Evolutionary conservation across 2,797 vertebrate species (phyloP), one percentile per base, ranked within the genome.

Genomic region (Stomatorhinus walkeri): DNA sequence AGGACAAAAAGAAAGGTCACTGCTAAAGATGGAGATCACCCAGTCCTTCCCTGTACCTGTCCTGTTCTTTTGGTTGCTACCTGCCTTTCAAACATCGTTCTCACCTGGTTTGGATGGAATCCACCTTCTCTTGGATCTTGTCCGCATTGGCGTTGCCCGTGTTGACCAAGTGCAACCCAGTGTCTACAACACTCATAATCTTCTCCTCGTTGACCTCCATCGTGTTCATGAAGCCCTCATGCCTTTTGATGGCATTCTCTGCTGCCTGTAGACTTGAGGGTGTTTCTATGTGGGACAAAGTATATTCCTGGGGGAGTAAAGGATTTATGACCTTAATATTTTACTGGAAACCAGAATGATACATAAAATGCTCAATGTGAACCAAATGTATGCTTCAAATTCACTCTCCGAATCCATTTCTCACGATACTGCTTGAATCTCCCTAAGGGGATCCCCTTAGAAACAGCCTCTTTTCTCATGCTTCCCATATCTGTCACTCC

Each of bases 131-230:
- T 88, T 96, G 95, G 94, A 98, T 97, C 94, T 98, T 99, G 89
- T 98, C 97, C 0, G 94, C 91, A 0, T 98, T 97, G 89, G 96
- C 93, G 49, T 97, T 97, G 83, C 94, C 94, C 43, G 97, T 95
- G 0, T 95, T 95, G 68, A 98, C 96, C 52, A 99, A 95, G 90
- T 97, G 97, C 56, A 93, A 92, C 24, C 97, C 98, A 0, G 96
- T 93, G 54, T 98, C 97, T 83, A 96, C 95, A 89, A 98, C 95
- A 1, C 96, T 95, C 5, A 92, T 96, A 93, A 99, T 97, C 88
- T 97, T 98, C 90, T 99, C 98, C 87, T 97, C 97, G 0, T 95
- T 97, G 93, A 97, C 97, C 2, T 99, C 98, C 95, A 98, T 97
- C 91, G 98, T 97, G 88, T 96, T 98, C 94, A 98, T 94, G 92